Conservation (phyloP, 2,888 invertebrate species). For the Priocnemis perturbator region DNA sequence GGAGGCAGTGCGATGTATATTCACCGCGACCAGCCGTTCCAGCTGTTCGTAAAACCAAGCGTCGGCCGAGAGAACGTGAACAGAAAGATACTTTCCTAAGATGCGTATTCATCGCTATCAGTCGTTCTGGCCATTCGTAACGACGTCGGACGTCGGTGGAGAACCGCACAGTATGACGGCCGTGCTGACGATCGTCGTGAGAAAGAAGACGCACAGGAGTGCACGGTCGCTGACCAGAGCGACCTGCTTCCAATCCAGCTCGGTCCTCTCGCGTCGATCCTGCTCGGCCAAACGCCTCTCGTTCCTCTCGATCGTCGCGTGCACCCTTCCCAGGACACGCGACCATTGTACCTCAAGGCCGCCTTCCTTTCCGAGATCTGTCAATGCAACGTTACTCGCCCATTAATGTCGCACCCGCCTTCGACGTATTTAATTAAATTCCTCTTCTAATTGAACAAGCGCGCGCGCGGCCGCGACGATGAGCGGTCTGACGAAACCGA, state of each 20-base stretch:
- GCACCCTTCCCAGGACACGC: slow-evolving; percentile 82
- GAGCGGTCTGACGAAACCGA: too few relatives aligned
- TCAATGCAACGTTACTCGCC: background rate
- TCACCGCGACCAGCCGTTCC: too few relatives aligned
- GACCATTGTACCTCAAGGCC: slow-evolving; percentile 81
- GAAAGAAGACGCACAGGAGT: slow-evolving; percentile 85
- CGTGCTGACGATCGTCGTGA: slow-evolving; percentile 87
- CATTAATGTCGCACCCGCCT: background rate
- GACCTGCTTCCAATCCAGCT: slow-evolving; percentile 88
- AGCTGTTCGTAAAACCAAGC: too few relatives aligned
- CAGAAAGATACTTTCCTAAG: too few relatives aligned
- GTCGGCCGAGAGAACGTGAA: too few relatives aligned
- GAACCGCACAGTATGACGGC: slow-evolving; percentile 85
- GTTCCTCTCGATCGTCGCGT: slow-evolving; percentile 87
- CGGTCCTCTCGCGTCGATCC: slow-evolving; percentile 86
- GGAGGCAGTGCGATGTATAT: too few relatives aligned
- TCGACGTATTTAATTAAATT: background rate
- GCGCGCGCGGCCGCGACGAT: too few relatives aligned
- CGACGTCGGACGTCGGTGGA: slow-evolving; percentile 75
- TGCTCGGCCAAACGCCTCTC: slow-evolving; percentile 87
- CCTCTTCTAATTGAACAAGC: too few relatives aligned
- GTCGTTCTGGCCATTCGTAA: slow-evolving; percentile 31
- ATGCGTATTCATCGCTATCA: too few relatives aligned
- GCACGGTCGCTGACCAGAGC: slow-evolving; percentile 90
- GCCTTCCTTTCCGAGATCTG: slow-evolving; percentile 65